Conservation (phyloP, 2,113 vertebrate species). For the Mugil cephalus region DNA sequence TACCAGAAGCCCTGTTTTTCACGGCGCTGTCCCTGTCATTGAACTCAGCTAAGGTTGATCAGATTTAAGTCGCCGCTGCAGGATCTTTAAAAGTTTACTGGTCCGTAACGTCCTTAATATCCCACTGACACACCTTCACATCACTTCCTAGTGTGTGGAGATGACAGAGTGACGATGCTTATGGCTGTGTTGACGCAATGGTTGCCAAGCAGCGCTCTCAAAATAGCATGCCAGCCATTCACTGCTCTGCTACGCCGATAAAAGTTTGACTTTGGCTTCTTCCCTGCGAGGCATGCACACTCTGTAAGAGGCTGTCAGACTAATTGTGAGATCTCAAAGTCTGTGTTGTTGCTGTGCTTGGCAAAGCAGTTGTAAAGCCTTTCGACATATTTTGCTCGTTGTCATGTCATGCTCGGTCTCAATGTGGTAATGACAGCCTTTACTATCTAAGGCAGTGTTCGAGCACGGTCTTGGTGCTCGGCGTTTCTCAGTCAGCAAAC, state of each 20-base stretch:
- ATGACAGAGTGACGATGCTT: constrained; percentile 29
- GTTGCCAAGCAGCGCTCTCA: constrained; percentile 73
- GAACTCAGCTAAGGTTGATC: background rate
- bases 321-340: too few relatives aligned
- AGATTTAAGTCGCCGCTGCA: background rate
- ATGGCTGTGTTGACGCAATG: constrained; percentile 62
- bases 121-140: constrained; percentile 29
- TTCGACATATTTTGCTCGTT: background rate
- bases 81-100: background rate
- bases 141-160: constrained; percentile 1
- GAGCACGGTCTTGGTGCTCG: background rate
- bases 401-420: background rate
- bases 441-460: fast-evolving
- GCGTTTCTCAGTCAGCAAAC: background rate
- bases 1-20: background rate
- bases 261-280: constrained; percentile 58
- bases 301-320: background rate
- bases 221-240: constrained; percentile 63
- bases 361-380: background rate
- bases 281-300: background rate
- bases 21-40: background rate
- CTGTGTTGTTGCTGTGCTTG: background rate
- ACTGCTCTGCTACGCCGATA: constrained; percentile 36
- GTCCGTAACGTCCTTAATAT: background rate
- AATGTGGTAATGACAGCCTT: background rate